Conservation (phyloP, 2,797 vertebrate species). For the Lepus oiostolus region DNA sequence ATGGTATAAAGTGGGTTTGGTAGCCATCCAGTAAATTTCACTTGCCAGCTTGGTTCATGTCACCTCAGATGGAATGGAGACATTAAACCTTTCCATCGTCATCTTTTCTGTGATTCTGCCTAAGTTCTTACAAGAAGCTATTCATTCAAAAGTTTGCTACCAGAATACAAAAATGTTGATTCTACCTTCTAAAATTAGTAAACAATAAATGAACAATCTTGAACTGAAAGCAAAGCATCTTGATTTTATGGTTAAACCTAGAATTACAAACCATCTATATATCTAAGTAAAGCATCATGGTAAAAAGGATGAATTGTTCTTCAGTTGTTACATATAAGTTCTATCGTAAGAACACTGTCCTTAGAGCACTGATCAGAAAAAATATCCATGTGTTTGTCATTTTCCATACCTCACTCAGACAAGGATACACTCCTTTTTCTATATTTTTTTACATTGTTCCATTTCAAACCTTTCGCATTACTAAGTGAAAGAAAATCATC, state of each 20-base stretch:
- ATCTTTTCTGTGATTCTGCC: background rate
- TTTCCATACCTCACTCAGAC: background rate
- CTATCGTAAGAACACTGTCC: background rate
- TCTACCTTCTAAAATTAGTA: background rate
- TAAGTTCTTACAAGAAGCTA: background rate
- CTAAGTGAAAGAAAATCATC: background rate
- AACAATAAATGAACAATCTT: background rate
- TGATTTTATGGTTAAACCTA: slow-evolving; percentile 21
- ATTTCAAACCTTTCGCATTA: background rate
- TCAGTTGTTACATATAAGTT: background rate
- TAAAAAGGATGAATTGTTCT: slow-evolving; percentile 4
- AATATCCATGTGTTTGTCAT: background rate
- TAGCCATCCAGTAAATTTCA: background rate
- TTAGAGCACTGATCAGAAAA: background rate
- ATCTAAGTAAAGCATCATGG: background rate
- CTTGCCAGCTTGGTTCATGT: background rate
- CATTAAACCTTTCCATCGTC: background rate
- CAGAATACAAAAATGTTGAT: background rate
- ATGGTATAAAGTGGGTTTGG: background rate
- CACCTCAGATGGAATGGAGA: background rate
- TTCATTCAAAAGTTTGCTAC: background rate
- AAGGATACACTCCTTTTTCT: background rate
- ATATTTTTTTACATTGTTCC: background rate
- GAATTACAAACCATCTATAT: background rate
- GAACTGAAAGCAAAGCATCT: background rate